A percentile compares a stretch with the other conserved stretches of the same genome.
Conservation (phyloP, 2,113 vertebrate genomes). For the Ptychochromis oligacanthus region DNA sequence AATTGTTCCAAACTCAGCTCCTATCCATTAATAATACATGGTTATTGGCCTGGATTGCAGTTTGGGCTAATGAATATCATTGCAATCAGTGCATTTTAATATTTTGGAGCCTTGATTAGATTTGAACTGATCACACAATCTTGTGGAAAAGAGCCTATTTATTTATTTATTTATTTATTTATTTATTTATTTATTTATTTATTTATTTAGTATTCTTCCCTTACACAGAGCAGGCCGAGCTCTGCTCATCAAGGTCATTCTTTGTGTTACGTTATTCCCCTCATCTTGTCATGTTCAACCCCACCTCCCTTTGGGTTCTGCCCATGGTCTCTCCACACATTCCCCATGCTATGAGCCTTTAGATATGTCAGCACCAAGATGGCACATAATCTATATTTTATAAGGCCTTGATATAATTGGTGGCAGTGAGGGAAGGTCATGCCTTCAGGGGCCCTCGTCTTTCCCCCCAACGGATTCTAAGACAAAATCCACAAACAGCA, state of each 20-base stretch:
- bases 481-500: slow-evolving; percentile 50
- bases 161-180: not conserved
- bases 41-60: slow-evolving; percentile 54
- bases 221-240: not conserved
- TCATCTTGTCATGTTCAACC: slow-evolving; percentile 57
- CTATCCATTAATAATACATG: slow-evolving; percentile 66
- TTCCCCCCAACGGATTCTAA: slow-evolving; percentile 32
- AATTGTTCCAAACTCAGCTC: slow-evolving; percentile 62
- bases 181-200: not conserved
- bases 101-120: slow-evolving; percentile 59
- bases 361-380: slow-evolving; percentile 69
- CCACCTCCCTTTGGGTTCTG: slow-evolving; percentile 48
- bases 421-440: slow-evolving; percentile 73
- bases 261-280: slow-evolving; percentile 35
- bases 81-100: slow-evolving; percentile 56
- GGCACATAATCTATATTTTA: slow-evolving; percentile 82
- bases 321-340: slow-evolving; percentile 33
- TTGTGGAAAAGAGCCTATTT: not conserved
- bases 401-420: slow-evolving; percentile 79
- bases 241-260: slow-evolving; percentile 60
- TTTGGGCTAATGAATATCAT: slow-evolving; percentile 55
- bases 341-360: slow-evolving; percentile 55
- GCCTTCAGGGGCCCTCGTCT: slow-evolving; percentile 60
- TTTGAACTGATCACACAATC: slow-evolving; percentile 50
- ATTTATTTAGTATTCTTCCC: not conserved